Evolutionary conservation across 2,113 vertebrate genomes (phyloP).

Genomic region (Apaloderma vittatum): DNA sequence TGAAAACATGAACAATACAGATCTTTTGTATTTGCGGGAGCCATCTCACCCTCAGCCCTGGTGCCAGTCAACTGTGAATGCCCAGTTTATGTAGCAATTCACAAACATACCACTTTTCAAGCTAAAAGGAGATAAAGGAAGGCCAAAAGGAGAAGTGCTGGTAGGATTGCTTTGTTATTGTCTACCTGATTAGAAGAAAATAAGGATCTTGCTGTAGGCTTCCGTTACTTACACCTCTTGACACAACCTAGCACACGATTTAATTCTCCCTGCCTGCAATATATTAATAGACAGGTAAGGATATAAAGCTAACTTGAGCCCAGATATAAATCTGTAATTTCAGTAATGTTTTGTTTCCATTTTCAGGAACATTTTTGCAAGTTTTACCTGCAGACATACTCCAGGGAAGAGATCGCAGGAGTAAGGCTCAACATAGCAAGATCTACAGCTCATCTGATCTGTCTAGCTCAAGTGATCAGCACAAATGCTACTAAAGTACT

Average conservation of each 20-base stretch:
- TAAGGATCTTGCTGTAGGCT: background rate
- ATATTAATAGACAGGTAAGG: background rate
- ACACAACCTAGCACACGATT: background rate
- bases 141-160: conserved; percentile 79
- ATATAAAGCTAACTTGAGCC: background rate
- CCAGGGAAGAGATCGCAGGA: background rate
- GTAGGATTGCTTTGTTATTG: conserved; percentile 82
- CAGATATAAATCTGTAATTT: background rate
- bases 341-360: background rate
- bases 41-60: conserved; percentile 53
- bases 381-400: background rate
- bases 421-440: background rate
- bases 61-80: conserved; percentile 82
- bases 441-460: background rate
- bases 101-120: conserved; percentile 80
- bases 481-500: background rate
- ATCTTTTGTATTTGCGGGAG: conserved; percentile 80
- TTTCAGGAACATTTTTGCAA: background rate
- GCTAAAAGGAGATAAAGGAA: conserved; percentile 79
- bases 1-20: conserved; percentile 76
- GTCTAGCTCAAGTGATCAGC: background rate
- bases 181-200: conserved; percentile 29
- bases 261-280: background rate
- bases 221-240: background rate
- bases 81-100: conserved; percentile 82